A percentile compares a stretch with the other conserved stretches of the same genome.
phyloP scores from a whole-genome alignment of 2,888 invertebrate genomes.

The Ichneumon xanthorius region DNA sequence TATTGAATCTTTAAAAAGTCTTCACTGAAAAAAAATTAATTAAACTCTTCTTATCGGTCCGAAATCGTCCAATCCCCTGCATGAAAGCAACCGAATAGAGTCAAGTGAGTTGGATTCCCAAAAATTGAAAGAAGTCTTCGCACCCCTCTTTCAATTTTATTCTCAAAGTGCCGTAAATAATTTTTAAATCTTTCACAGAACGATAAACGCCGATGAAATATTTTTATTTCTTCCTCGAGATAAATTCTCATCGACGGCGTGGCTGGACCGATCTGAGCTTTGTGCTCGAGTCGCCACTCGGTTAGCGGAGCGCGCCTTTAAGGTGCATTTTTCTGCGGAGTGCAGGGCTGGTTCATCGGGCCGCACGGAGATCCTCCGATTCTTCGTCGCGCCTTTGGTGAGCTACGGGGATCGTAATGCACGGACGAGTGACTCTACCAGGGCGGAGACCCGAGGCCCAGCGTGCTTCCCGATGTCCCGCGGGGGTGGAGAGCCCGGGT shows the following conservation, averaged over 20 bases:
- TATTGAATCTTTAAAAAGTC: too few species aligned
- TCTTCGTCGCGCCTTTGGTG: constrained; percentile 27
- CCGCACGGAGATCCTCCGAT: constrained; percentile 44
- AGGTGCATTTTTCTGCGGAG: constrained; percentile 6
- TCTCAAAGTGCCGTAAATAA: constrained; percentile 1
- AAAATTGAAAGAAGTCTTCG: neutral
- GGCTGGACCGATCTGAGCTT: constrained; percentile 15
- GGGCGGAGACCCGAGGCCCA: constrained; percentile 24
- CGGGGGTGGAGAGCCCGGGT: constrained; percentile 59
- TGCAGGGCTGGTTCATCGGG: constrained; percentile 22
- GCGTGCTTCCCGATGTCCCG: constrained; percentile 56
- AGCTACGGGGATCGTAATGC: constrained; percentile 50
- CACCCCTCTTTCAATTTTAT: neutral
- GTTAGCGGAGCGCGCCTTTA: constrained; percentile 1
- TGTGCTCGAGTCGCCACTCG: constrained; percentile 22
- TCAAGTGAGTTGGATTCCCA: neutral
- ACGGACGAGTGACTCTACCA: constrained; percentile 61
- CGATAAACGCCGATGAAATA: constrained; percentile 10
- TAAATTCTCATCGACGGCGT: constrained; percentile 12
- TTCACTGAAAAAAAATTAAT: too few species aligned
- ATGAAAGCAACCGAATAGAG: neutral
- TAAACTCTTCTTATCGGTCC: too few species aligned
- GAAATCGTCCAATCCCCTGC: too few species aligned
- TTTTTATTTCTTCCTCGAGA: constrained; percentile 25
- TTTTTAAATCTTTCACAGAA: constrained; percentile 1